These are phyloP conservation scores for Toxostoma redivivum DNA, from an alignment of 2,113 vertebrate genomes.

Conservation along the genomic window DNA sequence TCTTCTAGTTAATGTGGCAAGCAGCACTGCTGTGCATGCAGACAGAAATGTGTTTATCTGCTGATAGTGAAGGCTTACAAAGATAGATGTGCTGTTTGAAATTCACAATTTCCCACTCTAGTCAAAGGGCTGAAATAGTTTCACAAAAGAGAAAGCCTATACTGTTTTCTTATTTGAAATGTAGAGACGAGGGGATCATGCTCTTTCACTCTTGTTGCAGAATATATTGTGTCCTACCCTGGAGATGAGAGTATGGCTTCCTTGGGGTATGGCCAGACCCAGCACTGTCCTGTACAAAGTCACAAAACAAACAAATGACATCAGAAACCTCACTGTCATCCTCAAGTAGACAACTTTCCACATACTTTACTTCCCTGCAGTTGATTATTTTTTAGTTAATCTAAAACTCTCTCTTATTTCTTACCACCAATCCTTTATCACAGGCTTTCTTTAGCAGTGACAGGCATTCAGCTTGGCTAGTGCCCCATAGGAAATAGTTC, in stretches of 20 bases:
- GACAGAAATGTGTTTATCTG: neutral
- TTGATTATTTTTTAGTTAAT: neutral
- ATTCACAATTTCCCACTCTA: neutral
- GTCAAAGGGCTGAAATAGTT: neutral
- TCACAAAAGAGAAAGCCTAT: neutral
- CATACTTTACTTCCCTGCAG: neutral
- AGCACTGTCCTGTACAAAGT: neutral
- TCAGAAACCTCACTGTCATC: neutral
- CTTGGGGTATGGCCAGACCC: accelerated
- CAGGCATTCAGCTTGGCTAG: neutral
- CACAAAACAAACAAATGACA: neutral
- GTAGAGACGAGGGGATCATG: neutral
- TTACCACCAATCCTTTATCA: neutral
- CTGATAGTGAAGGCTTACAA: neutral
- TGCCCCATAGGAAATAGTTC: neutral
- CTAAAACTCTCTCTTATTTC: neutral
- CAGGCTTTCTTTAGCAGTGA: neutral
- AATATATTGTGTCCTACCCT: neutral
- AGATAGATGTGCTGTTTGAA: neutral
- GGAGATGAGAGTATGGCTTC: accelerated
- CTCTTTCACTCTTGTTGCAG: neutral
- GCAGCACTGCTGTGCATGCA: neutral
- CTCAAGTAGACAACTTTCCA: neutral
- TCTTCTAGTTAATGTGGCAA: neutral
- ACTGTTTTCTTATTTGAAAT: neutral